Base-by-base conservation (phyloP, 2,888 invertebrate genomes). In the Pachliopta kotzebuea region DNA sequence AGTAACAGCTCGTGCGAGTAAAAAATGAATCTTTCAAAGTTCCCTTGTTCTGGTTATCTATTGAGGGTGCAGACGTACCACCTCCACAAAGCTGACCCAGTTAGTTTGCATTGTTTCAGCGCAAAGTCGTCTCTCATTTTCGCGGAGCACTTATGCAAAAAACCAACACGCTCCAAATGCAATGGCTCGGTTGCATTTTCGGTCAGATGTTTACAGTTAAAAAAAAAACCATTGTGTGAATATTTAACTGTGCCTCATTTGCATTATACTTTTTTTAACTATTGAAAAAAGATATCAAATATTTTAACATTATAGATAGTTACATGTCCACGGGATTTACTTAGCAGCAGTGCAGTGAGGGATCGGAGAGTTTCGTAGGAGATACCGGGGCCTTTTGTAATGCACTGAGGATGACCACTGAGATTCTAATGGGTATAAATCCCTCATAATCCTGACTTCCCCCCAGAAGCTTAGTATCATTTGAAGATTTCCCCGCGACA, bases 151-250 rank as follows among this genome's bases (percentile, higher is more conserved):
- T 77, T 79, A 73, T 76, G 73, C 71, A 75, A 77, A 78, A 31
- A 79, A 78, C 72, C 76, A 79, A 80, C 77, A 72, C 71, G 78
- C 73, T 76, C 76, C 60, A 77, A 71, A 76, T 78, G 65, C 65
- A 62, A 59, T 58, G 55, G 60, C 60, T 59, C 66, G 65, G 58
- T 68, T 69, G 37, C 52, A 56, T 62, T 57, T 21, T 21, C 50
- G 56, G 63, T 62, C 57, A 62, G 56, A 45, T 62, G 56, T 62
- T 62, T 62, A 57, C 56, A 50, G 14, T 45, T 61, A 37, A 31
- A 49, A 62, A 31, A 56, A 56, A 31, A 14, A 17, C 49, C 21
- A 62, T 62, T 56, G 49, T 62, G 26, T 29, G 45, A 60, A 31
- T n/a, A 52, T 53, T 37, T 37, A 52, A 49, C 49, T n/a, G 49